A percentile compares a stretch with the other conserved stretches of the same genome.
Conservation (phyloP, 2,888 invertebrate genomes). For the Tinea trinotella region DNA sequence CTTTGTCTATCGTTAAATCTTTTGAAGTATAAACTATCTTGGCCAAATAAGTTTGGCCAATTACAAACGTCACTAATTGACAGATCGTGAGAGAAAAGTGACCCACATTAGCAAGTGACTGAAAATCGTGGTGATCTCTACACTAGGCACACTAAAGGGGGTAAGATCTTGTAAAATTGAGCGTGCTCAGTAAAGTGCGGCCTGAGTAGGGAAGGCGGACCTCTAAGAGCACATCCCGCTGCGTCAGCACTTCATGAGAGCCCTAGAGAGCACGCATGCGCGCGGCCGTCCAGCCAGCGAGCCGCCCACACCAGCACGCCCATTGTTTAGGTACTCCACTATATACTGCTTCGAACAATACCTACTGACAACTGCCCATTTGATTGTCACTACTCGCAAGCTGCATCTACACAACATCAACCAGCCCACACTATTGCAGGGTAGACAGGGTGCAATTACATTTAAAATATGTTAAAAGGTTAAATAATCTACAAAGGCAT, state of each 20-base stretch:
- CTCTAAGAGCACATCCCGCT: constrained; percentile 30
- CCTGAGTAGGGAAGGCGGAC: not conserved
- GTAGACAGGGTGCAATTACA: constrained; percentile 10
- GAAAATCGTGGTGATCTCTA: not conserved
- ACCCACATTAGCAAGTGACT: not conserved
- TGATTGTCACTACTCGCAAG: constrained; percentile 14
- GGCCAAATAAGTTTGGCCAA: not conserved
- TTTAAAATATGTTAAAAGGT: constrained; percentile 10
- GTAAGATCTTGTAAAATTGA: constrained; percentile 7
- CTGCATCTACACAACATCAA: constrained; percentile 12
- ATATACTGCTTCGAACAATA: constrained; percentile 29
- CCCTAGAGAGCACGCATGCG: constrained; percentile 49
- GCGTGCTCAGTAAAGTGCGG: constrained; percentile 7
- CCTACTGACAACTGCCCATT: constrained; percentile 30
- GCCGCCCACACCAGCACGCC: constrained; percentile 26
- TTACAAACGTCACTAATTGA: not conserved
- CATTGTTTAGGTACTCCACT: not conserved
- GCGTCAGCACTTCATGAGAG: constrained; percentile 40
- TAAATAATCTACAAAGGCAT: constrained; percentile 5
- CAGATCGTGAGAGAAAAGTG: not conserved
- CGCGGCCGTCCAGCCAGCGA: constrained; percentile 48
- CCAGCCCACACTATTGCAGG: constrained; percentile 13
- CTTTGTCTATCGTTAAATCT: constrained; percentile 16
- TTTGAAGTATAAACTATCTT: not conserved
- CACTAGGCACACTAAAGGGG: not conserved